Evolutionary conservation across 2,797 vertebrate genomes (phyloP).

Genomic region (Anguilla obscura): DNA sequence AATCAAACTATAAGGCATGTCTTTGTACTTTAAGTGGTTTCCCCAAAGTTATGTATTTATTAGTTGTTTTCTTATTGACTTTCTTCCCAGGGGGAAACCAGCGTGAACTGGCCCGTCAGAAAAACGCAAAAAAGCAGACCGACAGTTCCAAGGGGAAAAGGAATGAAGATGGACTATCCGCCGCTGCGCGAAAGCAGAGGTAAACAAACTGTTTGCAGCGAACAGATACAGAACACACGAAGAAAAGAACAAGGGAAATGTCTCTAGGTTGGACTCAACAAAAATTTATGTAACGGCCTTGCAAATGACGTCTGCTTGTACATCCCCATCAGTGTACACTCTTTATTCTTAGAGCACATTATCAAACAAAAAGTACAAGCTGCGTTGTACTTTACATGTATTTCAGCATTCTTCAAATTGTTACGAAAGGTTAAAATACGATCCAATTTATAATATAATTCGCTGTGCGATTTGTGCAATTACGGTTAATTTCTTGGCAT

Average conservation of each 20-base stretch:
- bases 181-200: conserved; percentile 89
- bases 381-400: too few species aligned
- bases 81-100: conserved; percentile 75
- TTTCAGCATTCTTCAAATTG: not conserved
- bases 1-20: too few species aligned
- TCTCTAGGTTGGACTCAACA: not conserved
- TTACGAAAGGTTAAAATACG: not conserved
- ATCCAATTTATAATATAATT: not conserved
- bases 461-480: too few species aligned
- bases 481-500: too few species aligned
- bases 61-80: not conserved
- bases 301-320: not conserved
- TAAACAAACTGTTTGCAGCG: conserved; percentile 49
- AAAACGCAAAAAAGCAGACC: conserved; percentile 84
- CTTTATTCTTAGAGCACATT: not conserved
- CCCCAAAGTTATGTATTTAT: not conserved
- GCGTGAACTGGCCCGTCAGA: conserved; percentile 87
- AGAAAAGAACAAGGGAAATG: not conserved
- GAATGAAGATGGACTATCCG: conserved; percentile 84
- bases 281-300: not conserved
- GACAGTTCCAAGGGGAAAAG: conserved; percentile 79
- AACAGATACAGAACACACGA: not conserved
- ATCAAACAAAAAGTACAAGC: not conserved
- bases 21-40: not conserved
- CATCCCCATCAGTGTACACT: not conserved